These are phyloP conservation scores for Campylomormyrus tamandua DNA, from an alignment of 2,113 vertebrate genomes.

Conservation along the genomic window DNA sequence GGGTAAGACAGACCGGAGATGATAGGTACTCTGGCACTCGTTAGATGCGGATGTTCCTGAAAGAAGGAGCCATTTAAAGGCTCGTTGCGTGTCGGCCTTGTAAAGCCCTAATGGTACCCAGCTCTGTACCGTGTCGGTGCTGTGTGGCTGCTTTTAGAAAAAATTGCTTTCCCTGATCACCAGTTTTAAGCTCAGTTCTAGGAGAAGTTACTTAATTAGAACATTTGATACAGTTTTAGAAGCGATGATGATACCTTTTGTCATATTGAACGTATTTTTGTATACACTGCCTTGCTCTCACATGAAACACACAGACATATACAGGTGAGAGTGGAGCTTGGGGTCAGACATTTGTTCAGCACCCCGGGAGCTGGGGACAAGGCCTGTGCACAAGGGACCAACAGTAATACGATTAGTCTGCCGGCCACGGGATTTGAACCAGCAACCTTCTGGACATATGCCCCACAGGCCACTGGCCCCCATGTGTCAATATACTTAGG, in stretches of 20 bases:
- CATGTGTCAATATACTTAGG: neutral
- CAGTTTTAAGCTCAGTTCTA: neutral
- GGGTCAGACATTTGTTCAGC: neutral
- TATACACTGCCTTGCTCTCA: neutral
- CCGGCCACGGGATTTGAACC: neutral
- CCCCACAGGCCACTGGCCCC: neutral
- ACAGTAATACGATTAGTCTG: neutral
- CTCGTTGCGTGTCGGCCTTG: neutral
- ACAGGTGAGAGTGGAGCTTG: neutral
- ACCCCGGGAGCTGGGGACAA: neutral
- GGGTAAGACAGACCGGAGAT: neutral
- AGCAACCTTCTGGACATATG: neutral
- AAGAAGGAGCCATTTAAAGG: neutral
- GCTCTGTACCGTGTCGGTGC: neutral
- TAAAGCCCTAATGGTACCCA: neutral
- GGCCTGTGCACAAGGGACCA: neutral
- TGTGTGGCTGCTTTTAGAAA: neutral
- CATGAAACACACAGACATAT: neutral
- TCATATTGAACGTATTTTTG: neutral
- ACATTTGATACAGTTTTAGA: neutral
- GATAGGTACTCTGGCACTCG: neutral
- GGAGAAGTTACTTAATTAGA: constrained; percentile 15
- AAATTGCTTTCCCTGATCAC: neutral
- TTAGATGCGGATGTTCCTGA: neutral
- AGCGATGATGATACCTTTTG: neutral